phyloP scores from a whole-genome alignment of 2,888 invertebrate genomes.

The Willowsia nigromaculata region DNA sequence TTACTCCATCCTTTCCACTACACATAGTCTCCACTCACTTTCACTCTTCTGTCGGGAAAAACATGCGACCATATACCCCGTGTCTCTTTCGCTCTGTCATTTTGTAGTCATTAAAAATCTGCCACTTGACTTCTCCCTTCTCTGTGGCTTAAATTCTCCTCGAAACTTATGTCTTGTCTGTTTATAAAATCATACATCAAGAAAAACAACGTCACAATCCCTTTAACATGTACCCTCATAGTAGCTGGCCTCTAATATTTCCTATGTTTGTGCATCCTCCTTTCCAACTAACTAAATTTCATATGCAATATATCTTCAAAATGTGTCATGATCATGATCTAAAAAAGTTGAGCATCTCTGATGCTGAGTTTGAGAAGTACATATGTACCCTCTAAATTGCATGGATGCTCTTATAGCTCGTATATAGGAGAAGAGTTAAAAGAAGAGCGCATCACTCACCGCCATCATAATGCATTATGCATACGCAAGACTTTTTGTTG shows the following conservation, averaged over 20 bases:
- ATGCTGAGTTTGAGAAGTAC: too few species aligned
- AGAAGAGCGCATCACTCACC: background rate
- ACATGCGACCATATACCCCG: background rate
- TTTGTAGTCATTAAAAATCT: slow-evolving; percentile 63
- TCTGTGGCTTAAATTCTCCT: slow-evolving; percentile 29
- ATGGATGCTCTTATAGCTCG: too few species aligned
- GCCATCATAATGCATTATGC: slow-evolving; percentile 28
- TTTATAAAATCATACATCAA: background rate
- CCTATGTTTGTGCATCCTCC: too few species aligned
- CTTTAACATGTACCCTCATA: background rate
- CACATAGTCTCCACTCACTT: background rate
- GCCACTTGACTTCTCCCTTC: slow-evolving; percentile 52
- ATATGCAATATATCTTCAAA: background rate
- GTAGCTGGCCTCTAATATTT: too few species aligned
- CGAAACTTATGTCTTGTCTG: background rate
- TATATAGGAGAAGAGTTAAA: background rate
- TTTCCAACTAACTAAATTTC: too few species aligned
- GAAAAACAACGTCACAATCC: background rate
- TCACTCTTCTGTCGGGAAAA: too few species aligned
- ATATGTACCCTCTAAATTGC: too few species aligned
- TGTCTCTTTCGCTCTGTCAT: slow-evolving; percentile 12
- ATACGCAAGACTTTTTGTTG: slow-evolving; percentile 53
- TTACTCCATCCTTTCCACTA: background rate
- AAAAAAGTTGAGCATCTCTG: background rate
- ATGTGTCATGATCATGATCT: background rate